Conservation (phyloP, 2,113 vertebrate genomes). For the Taurulus bubalis region DNA sequence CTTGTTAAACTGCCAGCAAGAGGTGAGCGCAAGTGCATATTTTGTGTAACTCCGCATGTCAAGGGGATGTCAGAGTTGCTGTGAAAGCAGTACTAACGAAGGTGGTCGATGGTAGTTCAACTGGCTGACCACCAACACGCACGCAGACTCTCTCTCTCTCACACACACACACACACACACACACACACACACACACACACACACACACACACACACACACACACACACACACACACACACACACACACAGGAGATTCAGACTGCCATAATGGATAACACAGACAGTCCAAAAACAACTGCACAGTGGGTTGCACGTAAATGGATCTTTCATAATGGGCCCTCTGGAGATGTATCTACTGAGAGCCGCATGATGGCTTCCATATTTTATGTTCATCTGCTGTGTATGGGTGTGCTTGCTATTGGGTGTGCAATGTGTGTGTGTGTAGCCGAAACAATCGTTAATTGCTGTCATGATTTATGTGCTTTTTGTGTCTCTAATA, state of each 20-base stretch:
- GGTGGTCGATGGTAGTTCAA: conserved; percentile 36
- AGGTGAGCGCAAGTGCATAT: background rate
- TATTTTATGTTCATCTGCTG: conserved; percentile 4
- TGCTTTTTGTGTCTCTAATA: conserved; percentile 31
- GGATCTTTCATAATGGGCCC: conserved; percentile 47
- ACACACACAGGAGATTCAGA: conserved; percentile 9
- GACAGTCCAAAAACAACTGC: conserved; percentile 24
- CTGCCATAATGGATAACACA: conserved; percentile 27
- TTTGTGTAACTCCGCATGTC: conserved; percentile 31
- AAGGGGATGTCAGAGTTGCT: conserved; percentile 48
- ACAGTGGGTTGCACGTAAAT: conserved; percentile 41
- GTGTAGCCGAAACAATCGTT: background rate
- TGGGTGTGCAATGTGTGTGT: conserved; percentile 11
- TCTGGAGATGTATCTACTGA: conserved; percentile 40
- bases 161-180: conserved; percentile 17
- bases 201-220: background rate
- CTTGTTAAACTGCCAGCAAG: conserved; percentile 46
- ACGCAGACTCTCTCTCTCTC: no score
- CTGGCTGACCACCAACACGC: conserved; percentile 41
- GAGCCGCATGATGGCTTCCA: conserved; percentile 11
- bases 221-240: conserved; percentile 19
- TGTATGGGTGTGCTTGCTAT: background rate
- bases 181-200: conserved; percentile 18
- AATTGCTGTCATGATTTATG: conserved; percentile 59
- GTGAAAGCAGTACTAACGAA: conserved; percentile 55